phyloP scores from a whole-genome alignment of 2,113 vertebrate species.

The Megaptera novaeangliae region DNA sequence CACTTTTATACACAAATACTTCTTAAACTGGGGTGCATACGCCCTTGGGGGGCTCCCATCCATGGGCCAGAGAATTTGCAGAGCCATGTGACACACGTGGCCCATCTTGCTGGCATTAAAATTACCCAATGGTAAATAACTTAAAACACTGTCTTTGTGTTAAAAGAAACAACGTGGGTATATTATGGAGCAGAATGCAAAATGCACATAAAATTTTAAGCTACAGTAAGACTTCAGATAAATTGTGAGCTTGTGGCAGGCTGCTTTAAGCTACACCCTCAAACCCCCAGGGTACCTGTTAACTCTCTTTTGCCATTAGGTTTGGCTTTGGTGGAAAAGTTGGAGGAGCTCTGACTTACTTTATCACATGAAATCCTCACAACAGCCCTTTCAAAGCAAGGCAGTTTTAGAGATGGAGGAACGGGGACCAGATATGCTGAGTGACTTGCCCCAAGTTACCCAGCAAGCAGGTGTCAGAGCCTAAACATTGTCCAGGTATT shows the following conservation, averaged over 20 bases:
- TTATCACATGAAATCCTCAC: neutral
- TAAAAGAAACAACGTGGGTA: neutral
- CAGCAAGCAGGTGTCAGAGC: neutral
- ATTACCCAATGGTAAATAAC: slow-evolving; percentile 24
- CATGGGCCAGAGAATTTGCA: neutral
- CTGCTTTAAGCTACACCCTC: slow-evolving; percentile 4
- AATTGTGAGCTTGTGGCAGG: neutral
- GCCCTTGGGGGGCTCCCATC: neutral
- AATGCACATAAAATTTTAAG: slow-evolving; percentile 59
- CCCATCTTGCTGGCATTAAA: neutral
- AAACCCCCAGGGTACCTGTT: neutral
- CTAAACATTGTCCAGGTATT: neutral
- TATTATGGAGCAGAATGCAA: slow-evolving; percentile 51
- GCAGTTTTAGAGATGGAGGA: neutral
- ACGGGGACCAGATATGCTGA: neutral
- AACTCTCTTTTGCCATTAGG: neutral
- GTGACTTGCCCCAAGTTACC: neutral
- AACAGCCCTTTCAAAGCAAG: neutral
- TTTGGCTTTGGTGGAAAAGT: slow-evolving; percentile 43
- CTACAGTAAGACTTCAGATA: slow-evolving; percentile 50
- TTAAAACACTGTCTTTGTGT: slow-evolving; percentile 9
- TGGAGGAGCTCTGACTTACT: slow-evolving; percentile 27
- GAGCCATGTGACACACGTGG: neutral
- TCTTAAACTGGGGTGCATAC: slow-evolving; percentile 19
- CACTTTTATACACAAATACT: neutral